These are phyloP conservation scores for Ranitomeya variabilis DNA, from an alignment of 2,113 vertebrate genomes.

Conservation along the genomic window DNA sequence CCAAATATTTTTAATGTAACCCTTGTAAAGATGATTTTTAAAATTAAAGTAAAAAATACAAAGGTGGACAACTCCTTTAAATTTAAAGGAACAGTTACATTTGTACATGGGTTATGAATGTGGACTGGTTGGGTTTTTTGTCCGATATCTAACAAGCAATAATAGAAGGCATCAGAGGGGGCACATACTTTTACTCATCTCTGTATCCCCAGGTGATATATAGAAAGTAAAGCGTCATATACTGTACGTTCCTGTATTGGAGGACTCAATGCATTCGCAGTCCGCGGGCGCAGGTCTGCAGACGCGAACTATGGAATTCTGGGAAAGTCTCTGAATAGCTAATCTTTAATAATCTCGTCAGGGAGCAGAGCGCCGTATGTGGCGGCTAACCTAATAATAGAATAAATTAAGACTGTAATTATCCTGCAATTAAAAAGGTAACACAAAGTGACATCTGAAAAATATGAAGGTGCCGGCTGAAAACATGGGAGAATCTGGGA, in stretches of 20 bases:
- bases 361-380: not conserved
- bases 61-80: no score
- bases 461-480: not conserved
- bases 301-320: not conserved
- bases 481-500: not conserved
- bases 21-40: no score
- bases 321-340: conserved; percentile 7
- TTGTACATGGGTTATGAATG: no score
- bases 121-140: no score
- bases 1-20: no score
- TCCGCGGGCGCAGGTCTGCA: not conserved
- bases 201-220: no score
- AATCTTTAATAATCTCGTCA: conserved; percentile 18
- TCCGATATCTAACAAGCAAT: no score
- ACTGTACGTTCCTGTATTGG: not conserved
- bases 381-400: conserved; percentile 1
- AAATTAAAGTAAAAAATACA: no score
- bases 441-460: conserved; percentile 9
- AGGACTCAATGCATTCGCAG: not conserved
- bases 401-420: conserved; percentile 16
- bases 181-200: no score
- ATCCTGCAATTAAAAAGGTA: not conserved
- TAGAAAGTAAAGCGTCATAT: no score
- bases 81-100: no score
- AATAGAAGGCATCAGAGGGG: no score